Evolutionary conservation across 2,113 vertebrate species (phyloP), one percentile per base, ranked within the genome.

Genomic region (Ia io): DNA sequence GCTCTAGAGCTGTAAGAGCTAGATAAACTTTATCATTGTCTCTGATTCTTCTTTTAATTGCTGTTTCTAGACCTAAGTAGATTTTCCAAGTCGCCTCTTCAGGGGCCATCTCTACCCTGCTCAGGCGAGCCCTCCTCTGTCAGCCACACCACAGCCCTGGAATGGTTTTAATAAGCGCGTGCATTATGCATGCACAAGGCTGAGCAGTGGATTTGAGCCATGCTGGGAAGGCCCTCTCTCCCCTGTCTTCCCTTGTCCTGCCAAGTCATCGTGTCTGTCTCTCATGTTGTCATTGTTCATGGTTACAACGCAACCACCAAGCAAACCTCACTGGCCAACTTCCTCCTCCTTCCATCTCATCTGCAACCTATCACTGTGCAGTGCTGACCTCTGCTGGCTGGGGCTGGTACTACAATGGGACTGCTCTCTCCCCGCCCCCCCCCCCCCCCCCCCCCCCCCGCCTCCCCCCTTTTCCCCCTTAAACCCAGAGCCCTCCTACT

Each of bases 321-420:
- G 70, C 49, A 44, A 89, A 28, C 42, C 65, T 82, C n/a, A 0
- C 2, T 7, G 16, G 0, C n/a, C 40, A 11, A 2, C 85, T 44
- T 2, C 73, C 63, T 79, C 87, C 89, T 74, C 40, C 76, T 69
- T 86, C 73, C 85, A 3, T 0, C 49, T 28, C 37, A 6, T 13
- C 37, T 2, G 37, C 11, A 1, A 20, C 42, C 5, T 40, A 70
- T 44, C 42, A 0, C 84, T 93, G 37, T 32, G 51, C 35, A n/a
- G 42, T 69, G 80, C 88, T 96, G n/a, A 9, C 93, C 95, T 94
- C 97, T 97, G 70, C 90, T 89, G 96, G 76, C 59, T 9, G 3
- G 2, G 0, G 6, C 28, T 44, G 70, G 69, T 69, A 95, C 79
- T 88, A 53, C 96, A 94, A 4, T 30, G 79, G 10, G 23, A 5